phyloP scores from a whole-genome alignment of 2,888 invertebrate species.

The Drosophila algonquin region DNA sequence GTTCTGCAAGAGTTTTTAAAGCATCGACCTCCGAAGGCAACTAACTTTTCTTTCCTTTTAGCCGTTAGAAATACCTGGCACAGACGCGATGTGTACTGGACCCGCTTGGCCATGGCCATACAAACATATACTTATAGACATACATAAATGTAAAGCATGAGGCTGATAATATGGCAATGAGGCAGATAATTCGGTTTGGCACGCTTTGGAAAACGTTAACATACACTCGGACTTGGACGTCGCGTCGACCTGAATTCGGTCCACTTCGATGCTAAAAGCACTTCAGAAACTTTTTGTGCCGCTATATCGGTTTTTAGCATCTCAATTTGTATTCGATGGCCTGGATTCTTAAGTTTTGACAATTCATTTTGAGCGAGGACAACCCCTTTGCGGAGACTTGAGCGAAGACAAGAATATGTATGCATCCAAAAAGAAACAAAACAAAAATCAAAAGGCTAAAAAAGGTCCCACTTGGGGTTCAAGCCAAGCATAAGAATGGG shows the following conservation, averaged over 20 bases:
- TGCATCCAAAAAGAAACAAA: constrained; percentile 5
- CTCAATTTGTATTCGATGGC: background rate
- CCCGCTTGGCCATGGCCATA: too few relatives aligned
- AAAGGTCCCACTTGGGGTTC: constrained; percentile 31
- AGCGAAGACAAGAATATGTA: constrained; percentile 3
- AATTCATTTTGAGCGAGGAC: background rate
- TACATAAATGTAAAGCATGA: background rate
- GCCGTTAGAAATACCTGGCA: too few relatives aligned
- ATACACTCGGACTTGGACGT: constrained; percentile 14
- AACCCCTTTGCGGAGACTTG: background rate
- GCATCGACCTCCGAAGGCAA: too few relatives aligned
- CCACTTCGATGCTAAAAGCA: background rate
- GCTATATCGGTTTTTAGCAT: background rate
- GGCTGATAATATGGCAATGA: constrained; percentile 13
- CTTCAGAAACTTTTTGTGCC: background rate
- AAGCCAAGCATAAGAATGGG: constrained; percentile 55
- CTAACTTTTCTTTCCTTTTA: too few relatives aligned
- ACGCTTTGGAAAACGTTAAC: constrained; percentile 30
- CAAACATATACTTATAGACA: too few relatives aligned
- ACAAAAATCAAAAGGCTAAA: constrained; percentile 40
- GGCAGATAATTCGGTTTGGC: constrained; percentile 37
- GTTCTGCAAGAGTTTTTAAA: too few relatives aligned
- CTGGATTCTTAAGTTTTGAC: background rate
- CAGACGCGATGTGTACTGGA: too few relatives aligned
- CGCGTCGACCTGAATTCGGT: constrained; percentile 18